A percentile compares a stretch with the other conserved stretches of the same genome.
Evolutionary conservation across 2,888 invertebrate species (phyloP).

Genomic region (Saturnia japonica): DNA sequence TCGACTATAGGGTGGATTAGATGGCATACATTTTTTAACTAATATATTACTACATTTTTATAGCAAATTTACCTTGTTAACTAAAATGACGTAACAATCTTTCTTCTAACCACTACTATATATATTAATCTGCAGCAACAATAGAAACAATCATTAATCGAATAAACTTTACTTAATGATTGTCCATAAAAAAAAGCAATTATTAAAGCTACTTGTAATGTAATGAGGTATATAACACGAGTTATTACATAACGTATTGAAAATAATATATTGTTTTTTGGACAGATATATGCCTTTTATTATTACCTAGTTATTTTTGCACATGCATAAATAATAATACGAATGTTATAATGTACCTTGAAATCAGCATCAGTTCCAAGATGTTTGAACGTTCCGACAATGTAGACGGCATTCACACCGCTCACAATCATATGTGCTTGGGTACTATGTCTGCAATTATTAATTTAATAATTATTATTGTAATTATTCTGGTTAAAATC

Average conservation of each 20-base stretch:
- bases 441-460: constrained; percentile 85
- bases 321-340: background rate
- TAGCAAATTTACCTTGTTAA: background rate
- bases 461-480: background rate
- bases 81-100: background rate
- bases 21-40: background rate
- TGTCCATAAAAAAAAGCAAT: too few species aligned
- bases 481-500: background rate
- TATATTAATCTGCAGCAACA: too few species aligned
- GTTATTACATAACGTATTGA: too few species aligned
- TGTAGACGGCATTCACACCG: constrained; percentile 89
- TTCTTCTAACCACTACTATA: too few species aligned
- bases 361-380: constrained; percentile 87
- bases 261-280: too few species aligned
- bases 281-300: too few species aligned
- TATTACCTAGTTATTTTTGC: background rate
- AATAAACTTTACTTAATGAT: too few species aligned
- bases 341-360: constrained; percentile 76
- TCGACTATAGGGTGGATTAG: too few species aligned
- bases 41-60: background rate
- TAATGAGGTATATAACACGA: too few species aligned
- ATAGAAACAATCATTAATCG: too few species aligned
- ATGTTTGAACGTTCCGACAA: constrained; percentile 90
- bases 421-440: constrained; percentile 91
- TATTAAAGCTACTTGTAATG: too few species aligned